Base-by-base conservation (phyloP, 2,888 invertebrate species). In the Troilus luridus region DNA sequence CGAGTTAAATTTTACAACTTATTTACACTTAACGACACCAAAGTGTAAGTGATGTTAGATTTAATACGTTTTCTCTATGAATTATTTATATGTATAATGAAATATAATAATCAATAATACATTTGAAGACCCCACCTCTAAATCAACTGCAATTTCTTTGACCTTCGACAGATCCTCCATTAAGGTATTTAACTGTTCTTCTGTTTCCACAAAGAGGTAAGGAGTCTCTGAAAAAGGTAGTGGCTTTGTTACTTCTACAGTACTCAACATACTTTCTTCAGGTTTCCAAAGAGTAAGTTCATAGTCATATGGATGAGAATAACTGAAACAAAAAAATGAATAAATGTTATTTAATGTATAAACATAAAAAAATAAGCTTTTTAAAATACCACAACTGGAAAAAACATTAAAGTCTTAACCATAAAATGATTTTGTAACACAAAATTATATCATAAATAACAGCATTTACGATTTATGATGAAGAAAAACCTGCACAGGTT, bases 241-340 rank as follows among this genome's bases (percentile, higher is more conserved):
- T 60, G 95, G 95, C 1, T 95, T 93, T 88, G 95, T 93, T n/a
- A 91, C 85, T 0, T 95, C 95, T n/a, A 94, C 93, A 0, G 94
- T 94, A 54, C 93, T 94, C 54, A 95, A 94, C 92, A 96, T 95
- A 0, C 94, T 93, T 0, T 95, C 94, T 56, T 94, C 92, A 0
- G 97, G 96, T 62, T 95, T 94, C 93, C 97, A 98, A 92, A 96
- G 95, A 81, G 97, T 96, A 91, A 99, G 94, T 94, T 99, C 99
- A 93, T 96, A 95, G 93, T 97, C 96, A 94, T 99, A 99, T 0
- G 99, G 99, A 95, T 99, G 98, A 92, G 96, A 96, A 94, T 96
- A 98, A 90, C 97, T 97, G 93, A 91, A 91, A 90, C 41, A 64
- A 67, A 77, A 77, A 17, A 91, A 67, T 27, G 59, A 10, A 85